These are phyloP conservation scores for Drosophila colorata DNA, from an alignment of 2,888 invertebrate genomes.

Conservation along the genomic window DNA sequence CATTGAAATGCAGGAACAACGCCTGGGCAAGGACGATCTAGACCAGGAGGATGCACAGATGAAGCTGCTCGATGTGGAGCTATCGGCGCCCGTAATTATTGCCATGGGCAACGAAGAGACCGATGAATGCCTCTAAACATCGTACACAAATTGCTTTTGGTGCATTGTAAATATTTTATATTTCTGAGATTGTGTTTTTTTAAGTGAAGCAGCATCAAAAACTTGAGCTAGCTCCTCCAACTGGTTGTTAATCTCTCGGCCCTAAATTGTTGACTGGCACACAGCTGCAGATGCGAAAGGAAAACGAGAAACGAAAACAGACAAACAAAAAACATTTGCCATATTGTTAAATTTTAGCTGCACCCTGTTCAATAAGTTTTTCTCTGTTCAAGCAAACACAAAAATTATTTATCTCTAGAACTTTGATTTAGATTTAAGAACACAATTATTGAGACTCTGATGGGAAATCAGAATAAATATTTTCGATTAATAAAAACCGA, in stretches of 20 bases:
- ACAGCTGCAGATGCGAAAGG: conserved; percentile 14
- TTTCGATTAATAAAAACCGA: conserved; percentile 45
- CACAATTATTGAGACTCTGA: conserved; percentile 59
- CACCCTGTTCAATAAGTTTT: conserved; percentile 47
- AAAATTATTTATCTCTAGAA: conserved; percentile 56
- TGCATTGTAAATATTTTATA: conserved; percentile 69
- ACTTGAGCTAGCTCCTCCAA: conserved; percentile 30
- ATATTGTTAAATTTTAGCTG: conserved; percentile 69
- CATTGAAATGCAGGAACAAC: conserved; percentile 84
- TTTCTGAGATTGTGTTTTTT: conserved; percentile 55
- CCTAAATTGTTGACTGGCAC: conserved; percentile 48
- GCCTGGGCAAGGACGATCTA: conserved; percentile 79
- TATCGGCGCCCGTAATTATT: conserved; percentile 65
- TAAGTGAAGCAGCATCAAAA: conserved; percentile 26
- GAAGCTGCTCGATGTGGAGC: conserved; percentile 77
- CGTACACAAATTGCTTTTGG: conserved; percentile 19
- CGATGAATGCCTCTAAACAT: conserved; percentile 69
- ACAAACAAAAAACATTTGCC: conserved; percentile 56
- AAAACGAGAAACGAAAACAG: conserved; percentile 12
- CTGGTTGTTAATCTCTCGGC: conserved; percentile 46
- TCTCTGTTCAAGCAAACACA: conserved; percentile 44
- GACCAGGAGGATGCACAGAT: conserved; percentile 82
- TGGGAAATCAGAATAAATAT: conserved; percentile 72
- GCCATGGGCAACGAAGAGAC: conserved; percentile 73
- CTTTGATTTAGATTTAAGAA: conserved; percentile 59